phyloP scores from a whole-genome alignment of 2,797 vertebrate species.

The Phrynocephalus guinanensis region DNA sequence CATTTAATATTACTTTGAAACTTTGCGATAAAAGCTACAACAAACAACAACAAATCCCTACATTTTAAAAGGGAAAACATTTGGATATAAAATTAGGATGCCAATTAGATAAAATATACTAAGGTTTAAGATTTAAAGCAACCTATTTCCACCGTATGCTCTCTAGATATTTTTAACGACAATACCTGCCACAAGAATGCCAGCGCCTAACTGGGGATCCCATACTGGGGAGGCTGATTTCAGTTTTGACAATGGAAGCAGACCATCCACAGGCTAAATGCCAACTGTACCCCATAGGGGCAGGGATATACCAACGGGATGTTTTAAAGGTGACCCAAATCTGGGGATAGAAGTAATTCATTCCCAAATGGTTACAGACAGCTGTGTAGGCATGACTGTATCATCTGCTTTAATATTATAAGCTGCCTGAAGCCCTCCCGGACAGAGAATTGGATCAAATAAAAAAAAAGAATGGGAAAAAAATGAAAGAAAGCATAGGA shows the following conservation, averaged over 20 bases:
- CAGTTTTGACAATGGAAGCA: background rate
- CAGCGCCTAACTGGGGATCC: background rate
- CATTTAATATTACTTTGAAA: slow-evolving; percentile 21
- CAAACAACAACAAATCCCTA: background rate
- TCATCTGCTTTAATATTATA: too few species aligned
- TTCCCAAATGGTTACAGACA: too few species aligned
- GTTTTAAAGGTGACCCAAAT: background rate
- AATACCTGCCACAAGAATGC: background rate
- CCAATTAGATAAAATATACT: background rate
- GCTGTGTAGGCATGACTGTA: too few species aligned
- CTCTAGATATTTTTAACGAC: background rate
- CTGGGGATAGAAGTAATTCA: background rate
- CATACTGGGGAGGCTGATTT: background rate
- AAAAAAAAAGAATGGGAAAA: background rate
- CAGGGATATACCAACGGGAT: background rate
- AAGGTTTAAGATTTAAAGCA: background rate
- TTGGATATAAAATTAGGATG: background rate
- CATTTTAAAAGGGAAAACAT: background rate
- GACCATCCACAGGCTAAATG: background rate
- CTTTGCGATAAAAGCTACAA: background rate
- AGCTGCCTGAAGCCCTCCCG: too few species aligned
- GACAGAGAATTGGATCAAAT: too few species aligned
- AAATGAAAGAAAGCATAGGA: background rate
- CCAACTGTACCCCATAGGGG: background rate
- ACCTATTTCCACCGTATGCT: background rate